A percentile compares a stretch with the other conserved stretches of the same genome.
Evolutionary conservation across 2,888 invertebrate genomes (phyloP).

Genomic region (Apamea sordens): DNA sequence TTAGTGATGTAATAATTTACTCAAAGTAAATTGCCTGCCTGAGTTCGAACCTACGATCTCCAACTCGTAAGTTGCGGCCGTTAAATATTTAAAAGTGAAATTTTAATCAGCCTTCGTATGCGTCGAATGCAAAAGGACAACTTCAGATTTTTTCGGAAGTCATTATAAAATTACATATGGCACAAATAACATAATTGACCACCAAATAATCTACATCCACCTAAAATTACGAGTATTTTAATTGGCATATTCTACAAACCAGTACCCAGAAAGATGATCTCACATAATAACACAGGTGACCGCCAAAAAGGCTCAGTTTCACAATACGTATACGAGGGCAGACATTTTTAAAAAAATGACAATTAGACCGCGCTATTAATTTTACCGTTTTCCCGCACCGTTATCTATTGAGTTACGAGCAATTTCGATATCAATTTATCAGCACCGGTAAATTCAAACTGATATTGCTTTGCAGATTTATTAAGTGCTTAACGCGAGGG

Average conservation of each 20-base stretch:
- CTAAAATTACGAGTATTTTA: neutral
- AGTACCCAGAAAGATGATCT: neutral
- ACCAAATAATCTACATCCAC: neutral
- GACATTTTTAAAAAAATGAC: conserved; percentile 5
- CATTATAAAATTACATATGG: neutral
- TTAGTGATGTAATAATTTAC: no score
- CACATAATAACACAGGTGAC: neutral
- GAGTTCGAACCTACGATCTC: no score
- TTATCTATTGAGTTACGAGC: conserved; percentile 71
- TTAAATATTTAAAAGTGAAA: neutral
- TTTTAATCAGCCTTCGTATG: neutral
- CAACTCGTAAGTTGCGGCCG: no score
- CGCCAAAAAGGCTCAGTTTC: neutral
- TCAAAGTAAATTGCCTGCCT: no score
- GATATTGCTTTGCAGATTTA: conserved; percentile 65
- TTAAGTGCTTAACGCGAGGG: conserved; percentile 58
- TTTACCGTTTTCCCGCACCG: conserved; percentile 59
- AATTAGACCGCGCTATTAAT: conserved; percentile 66
- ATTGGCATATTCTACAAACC: neutral
- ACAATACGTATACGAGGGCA: conserved; percentile 2
- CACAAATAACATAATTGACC: neutral
- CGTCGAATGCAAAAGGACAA: neutral
- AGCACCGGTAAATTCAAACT: conserved; percentile 65
- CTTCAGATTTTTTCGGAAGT: neutral
- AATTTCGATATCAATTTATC: conserved; percentile 72